Evolutionary conservation across 2,888 invertebrate genomes (phyloP).

Genomic region (Melanophora roralis): DNA sequence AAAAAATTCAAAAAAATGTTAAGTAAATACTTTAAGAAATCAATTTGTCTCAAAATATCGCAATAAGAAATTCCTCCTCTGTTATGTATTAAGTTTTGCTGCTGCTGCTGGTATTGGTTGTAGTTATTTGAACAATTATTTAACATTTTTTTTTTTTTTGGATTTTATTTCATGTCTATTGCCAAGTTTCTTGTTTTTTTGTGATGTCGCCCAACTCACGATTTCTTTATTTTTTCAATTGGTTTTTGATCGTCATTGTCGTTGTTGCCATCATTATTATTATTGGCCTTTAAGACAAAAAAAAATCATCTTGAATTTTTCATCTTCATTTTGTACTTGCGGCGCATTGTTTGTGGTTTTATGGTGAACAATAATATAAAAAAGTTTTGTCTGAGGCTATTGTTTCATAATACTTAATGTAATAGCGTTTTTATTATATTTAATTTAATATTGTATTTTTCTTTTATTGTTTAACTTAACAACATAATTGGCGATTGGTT

Average conservation of each 20-base stretch:
- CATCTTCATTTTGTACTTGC: constrained; percentile 14
- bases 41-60: constrained; percentile 34
- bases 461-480: constrained; percentile 20
- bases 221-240: constrained; percentile 1
- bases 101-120: not conserved
- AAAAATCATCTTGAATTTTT: constrained; percentile 35
- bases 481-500: constrained; percentile 25
- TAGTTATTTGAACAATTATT: constrained; percentile 31
- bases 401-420: constrained; percentile 43
- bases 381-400: constrained; percentile 26
- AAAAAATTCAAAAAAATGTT: not conserved
- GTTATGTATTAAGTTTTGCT: constrained; percentile 28
- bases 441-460: constrained; percentile 1
- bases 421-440: constrained; percentile 27
- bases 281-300: constrained; percentile 49
- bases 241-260: not conserved
- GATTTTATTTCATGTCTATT: constrained; percentile 30
- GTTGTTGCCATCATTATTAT: constrained; percentile 39
- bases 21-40: constrained; percentile 11
- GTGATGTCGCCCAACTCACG: constrained; percentile 46
- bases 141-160: constrained; percentile 5
- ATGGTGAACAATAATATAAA: not conserved
- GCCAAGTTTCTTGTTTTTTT: constrained; percentile 44
- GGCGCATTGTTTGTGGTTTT: constrained; percentile 21
- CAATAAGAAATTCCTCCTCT: constrained; percentile 32